These are phyloP conservation scores for Phyllopteryx taeniolatus DNA, from an alignment of 2,113 vertebrate species.

Conservation along the genomic window DNA sequence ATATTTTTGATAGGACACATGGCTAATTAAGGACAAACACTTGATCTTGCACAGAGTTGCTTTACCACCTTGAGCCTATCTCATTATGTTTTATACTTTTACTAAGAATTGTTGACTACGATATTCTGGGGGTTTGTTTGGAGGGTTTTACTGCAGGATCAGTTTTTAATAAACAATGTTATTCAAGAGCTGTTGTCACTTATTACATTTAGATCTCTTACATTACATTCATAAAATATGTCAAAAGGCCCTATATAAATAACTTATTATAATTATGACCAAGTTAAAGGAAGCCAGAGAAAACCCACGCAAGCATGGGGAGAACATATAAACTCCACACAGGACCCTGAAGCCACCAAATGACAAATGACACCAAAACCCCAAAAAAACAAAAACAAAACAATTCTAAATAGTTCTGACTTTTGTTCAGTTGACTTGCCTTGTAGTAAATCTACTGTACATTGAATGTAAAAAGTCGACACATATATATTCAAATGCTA, in stretches of 20 bases:
- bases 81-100: constrained; percentile 15
- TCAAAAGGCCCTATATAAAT: too few relatives aligned
- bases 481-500: too few relatives aligned
- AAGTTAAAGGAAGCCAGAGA: not conserved
- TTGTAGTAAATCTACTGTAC: too few relatives aligned
- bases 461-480: too few relatives aligned
- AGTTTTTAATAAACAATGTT: constrained; percentile 52
- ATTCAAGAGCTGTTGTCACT: constrained; percentile 12
- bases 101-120: constrained; percentile 30
- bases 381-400: too few relatives aligned
- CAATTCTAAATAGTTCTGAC: too few relatives aligned
- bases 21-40: constrained; percentile 12
- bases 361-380: too few relatives aligned
- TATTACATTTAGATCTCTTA: not conserved
- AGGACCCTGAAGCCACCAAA: too few relatives aligned
- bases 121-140: constrained; percentile 28
- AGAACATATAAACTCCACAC: not conserved
- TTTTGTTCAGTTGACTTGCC: too few relatives aligned
- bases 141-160: constrained; percentile 16
- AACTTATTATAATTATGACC: not conserved
- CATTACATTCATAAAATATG: too few relatives aligned
- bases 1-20: not conserved
- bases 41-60: not conserved
- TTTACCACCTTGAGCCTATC: not conserved
- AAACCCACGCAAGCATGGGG: not conserved